phyloP scores from a whole-genome alignment of 2,797 vertebrate genomes.

The Phyllotis vaccarum region DNA sequence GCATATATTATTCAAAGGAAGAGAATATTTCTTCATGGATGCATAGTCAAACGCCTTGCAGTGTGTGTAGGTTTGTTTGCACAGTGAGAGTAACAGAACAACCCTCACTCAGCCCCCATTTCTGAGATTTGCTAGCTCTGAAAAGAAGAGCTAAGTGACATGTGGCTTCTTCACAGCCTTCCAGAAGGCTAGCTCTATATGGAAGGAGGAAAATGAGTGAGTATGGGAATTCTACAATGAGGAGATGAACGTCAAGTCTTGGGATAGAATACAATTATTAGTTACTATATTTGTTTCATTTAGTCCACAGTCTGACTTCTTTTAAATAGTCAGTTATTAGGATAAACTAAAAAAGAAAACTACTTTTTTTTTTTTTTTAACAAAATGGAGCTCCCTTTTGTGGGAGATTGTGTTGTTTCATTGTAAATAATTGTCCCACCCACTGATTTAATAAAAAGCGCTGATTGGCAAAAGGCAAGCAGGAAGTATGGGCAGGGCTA shows the following conservation, averaged over 20 bases:
- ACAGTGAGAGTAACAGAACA: neutral
- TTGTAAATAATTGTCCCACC: too few species aligned
- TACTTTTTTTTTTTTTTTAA: conserved; percentile 10
- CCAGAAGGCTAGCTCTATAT: neutral
- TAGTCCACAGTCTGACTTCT: neutral
- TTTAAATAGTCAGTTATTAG: neutral
- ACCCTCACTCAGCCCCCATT: neutral
- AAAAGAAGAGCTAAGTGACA: neutral
- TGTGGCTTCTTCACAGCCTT: neutral
- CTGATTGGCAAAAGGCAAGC: too few species aligned
- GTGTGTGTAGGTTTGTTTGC: neutral
- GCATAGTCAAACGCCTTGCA: neutral
- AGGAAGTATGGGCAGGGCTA: too few species aligned
- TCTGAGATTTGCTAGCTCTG: neutral
- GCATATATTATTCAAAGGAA: neutral
- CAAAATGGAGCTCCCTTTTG: neutral
- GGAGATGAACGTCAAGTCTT: neutral
- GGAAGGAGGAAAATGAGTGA: neutral
- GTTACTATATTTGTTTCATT: neutral
- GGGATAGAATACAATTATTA: neutral
- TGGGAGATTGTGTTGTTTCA: too few species aligned
- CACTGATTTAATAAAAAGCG: too few species aligned
- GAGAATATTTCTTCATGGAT: neutral
- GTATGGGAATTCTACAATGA: neutral
- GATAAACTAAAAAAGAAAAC: conserved; percentile 29